phyloP scores from a whole-genome alignment of 2,113 vertebrate genomes.

The Platichthys flesus region DNA sequence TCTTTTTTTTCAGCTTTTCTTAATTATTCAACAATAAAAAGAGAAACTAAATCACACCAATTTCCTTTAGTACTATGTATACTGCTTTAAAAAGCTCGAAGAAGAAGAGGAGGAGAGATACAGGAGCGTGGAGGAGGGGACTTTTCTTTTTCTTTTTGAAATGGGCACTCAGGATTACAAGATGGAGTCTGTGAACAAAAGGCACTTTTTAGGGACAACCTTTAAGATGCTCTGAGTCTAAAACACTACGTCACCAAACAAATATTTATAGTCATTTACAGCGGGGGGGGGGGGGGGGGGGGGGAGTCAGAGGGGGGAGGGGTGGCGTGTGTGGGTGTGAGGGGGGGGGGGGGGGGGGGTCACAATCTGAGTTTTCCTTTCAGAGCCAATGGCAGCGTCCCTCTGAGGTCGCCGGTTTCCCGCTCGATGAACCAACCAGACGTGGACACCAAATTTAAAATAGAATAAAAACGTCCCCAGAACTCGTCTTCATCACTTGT shows the following conservation, averaged over 20 bases:
- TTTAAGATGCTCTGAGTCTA: slow-evolving; percentile 88
- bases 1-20: slow-evolving; percentile 72
- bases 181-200: slow-evolving; percentile 88
- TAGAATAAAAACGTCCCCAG: no score
- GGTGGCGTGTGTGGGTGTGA: not conserved
- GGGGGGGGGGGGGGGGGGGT: slow-evolving; percentile 26
- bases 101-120: slow-evolving; percentile 79
- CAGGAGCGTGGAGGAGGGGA: slow-evolving; percentile 82
- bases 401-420: slow-evolving; percentile 35
- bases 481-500: not conserved
- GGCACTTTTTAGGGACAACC: slow-evolving; percentile 88
- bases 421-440: slow-evolving; percentile 48
- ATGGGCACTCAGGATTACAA: slow-evolving; percentile 84
- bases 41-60: slow-evolving; percentile 88
- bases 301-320: not conserved
- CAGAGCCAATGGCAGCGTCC: slow-evolving; percentile 44
- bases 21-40: slow-evolving; percentile 86
- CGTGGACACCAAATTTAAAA: not conserved
- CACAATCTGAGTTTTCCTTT: slow-evolving; percentile 8
- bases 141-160: slow-evolving; percentile 73
- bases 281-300: slow-evolving; percentile 13
- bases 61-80: slow-evolving; percentile 90
- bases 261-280: slow-evolving; percentile 86
- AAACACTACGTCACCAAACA: slow-evolving; percentile 87
- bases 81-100: slow-evolving; percentile 85